These are phyloP conservation scores for Cuculus canorus DNA, from an alignment of 2,797 vertebrate species.

Conservation along the genomic window DNA sequence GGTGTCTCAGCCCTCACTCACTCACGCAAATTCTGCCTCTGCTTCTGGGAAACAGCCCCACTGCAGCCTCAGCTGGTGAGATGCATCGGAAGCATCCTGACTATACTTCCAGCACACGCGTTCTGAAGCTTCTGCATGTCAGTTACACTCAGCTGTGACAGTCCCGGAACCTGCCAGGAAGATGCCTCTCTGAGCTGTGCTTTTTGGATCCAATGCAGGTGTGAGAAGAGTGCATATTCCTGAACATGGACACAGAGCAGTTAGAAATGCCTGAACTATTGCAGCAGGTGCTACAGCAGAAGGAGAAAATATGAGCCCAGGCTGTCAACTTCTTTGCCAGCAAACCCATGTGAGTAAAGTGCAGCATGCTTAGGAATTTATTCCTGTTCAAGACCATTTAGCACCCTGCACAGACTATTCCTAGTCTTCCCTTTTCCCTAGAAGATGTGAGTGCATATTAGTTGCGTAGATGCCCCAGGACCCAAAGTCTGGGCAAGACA, in stretches of 20 bases:
- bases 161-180: rapidly evolving
- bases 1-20: neutral
- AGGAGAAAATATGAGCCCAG: neutral
- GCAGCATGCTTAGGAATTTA: neutral
- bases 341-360: neutral
- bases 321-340: neutral
- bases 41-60: rapidly evolving
- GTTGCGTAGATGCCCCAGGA: neutral
- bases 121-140: neutral
- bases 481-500: neutral
- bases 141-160: neutral
- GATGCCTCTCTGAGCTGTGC: rapidly evolving
- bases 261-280: neutral
- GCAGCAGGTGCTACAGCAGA: neutral
- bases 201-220: neutral
- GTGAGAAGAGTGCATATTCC: rapidly evolving
- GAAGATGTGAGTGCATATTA: rapidly evolving
- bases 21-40: neutral
- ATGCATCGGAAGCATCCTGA: neutral
- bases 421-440: neutral
- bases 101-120: rapidly evolving
- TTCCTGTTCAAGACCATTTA: neutral
- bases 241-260: neutral
- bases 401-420: neutral
- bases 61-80: neutral